A percentile compares a stretch with the other conserved stretches of the same genome.
phyloP scores from a whole-genome alignment of 2,797 vertebrate genomes.

The Xenentodon cancila region DNA sequence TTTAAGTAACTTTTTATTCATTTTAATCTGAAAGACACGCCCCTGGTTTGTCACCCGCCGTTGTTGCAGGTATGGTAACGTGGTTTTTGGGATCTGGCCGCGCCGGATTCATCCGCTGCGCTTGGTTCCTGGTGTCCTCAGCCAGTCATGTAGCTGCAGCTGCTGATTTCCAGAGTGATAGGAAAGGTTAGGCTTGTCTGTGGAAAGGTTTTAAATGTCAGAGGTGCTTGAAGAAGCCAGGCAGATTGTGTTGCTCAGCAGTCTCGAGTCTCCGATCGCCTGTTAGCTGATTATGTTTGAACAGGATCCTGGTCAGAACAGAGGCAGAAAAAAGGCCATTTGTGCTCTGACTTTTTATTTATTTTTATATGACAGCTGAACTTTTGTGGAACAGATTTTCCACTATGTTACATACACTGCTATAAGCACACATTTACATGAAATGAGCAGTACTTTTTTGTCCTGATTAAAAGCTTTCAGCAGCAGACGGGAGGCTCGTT shows the following conservation, averaged over 20 bases:
- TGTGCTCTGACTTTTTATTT: not conserved
- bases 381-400: not conserved
- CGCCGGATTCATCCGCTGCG: slow-evolving; percentile 29
- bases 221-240: slow-evolving; percentile 42
- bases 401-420: not conserved
- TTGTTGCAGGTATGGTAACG: not conserved
- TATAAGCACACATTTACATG: not conserved
- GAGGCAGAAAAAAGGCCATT: not conserved
- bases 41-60: too few species aligned
- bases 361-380: too few species aligned
- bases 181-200: slow-evolving; percentile 33
- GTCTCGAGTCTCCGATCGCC: slow-evolving; percentile 44
- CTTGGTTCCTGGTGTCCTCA: slow-evolving; percentile 46
- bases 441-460: slow-evolving; percentile 5
- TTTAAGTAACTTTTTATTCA: too few species aligned
- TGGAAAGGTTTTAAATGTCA: slow-evolving; percentile 57
- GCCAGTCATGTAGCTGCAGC: slow-evolving; percentile 18
- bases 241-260: slow-evolving; percentile 39
- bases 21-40: too few species aligned
- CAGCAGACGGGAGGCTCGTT: slow-evolving; percentile 7
- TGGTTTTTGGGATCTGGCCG: slow-evolving; percentile 23
- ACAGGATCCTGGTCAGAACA: not conserved
- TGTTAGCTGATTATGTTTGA: slow-evolving; percentile 29
- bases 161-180: slow-evolving; percentile 49
- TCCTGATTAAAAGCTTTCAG: slow-evolving; percentile 10